Evolutionary conservation across 2,113 vertebrate genomes (phyloP), one percentile per base, ranked within the genome.

Genomic region (Passer domesticus): DNA sequence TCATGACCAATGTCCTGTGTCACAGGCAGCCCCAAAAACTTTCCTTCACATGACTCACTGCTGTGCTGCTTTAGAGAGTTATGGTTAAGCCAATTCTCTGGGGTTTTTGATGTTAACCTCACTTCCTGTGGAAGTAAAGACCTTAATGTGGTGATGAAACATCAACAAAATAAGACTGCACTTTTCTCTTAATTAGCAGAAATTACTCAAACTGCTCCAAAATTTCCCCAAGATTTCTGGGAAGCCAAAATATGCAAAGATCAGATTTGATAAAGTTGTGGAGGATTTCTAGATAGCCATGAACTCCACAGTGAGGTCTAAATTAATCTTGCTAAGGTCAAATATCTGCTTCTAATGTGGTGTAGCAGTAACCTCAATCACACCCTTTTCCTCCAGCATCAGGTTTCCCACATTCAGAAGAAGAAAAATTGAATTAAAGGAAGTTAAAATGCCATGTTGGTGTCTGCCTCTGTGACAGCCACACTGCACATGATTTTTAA

Each of bases 81-180:
- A 22, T 52, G 16, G 20, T 46, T 12, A 5, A 60, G 44, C 30
- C 70, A 77, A 0, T 41, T 80, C 63, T 46, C 55, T 15, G 9
- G 25, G 23, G 0, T 46, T 88, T n/a, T 84, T 41, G 33, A 24
- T 33, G 50, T 75, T 70, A 50, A 49, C 53, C 63, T 86, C 37
- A 9, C 19, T 88, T 92, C 67, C 76, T 53, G 7, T 49, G 82
- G 24, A 43, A 59, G 13, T 50, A 49, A 55, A 37, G 39, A 31
- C 55, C 35, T 80, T 53, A 19, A 74, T 33, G 59, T 20, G 83
- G 76, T 90, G 89, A 49, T 91, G 92, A 93, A 89, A 81, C 88
- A 80, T 46, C 52, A 23, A 20, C 27, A 50, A 37, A 74, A 66
- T 31, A 83, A 49, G 47, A 35, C 3, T 27, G 2, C 8, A 21